phyloP scores from a whole-genome alignment of 2,797 vertebrate species.

The Lepus townsendii region DNA sequence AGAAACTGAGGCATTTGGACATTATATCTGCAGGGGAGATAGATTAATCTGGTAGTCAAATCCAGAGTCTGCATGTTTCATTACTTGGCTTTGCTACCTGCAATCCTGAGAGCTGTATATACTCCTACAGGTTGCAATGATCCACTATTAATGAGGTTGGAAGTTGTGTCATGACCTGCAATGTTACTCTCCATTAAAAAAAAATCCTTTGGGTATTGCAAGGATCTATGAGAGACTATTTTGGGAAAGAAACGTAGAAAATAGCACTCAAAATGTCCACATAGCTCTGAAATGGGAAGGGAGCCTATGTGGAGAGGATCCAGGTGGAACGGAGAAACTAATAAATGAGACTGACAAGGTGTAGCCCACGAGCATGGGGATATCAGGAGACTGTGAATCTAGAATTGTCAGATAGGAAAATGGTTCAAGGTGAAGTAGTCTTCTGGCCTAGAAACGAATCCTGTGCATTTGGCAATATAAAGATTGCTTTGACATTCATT shows the following conservation, averaged over 20 bases:
- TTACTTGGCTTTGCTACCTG: not conserved
- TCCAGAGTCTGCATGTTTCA: not conserved
- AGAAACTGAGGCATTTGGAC: not conserved
- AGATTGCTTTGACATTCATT: not conserved
- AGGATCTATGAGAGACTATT: not conserved
- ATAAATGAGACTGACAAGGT: not conserved
- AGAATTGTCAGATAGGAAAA: not conserved
- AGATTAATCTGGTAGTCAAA: not conserved
- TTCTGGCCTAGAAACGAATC: not conserved
- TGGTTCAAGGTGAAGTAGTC: not conserved
- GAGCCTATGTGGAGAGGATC: not conserved
- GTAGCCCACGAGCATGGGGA: not conserved
- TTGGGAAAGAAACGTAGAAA: not conserved
- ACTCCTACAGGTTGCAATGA: not conserved
- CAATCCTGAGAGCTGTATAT: not conserved
- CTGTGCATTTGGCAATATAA: not conserved
- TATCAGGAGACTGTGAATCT: not conserved
- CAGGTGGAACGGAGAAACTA: not conserved
- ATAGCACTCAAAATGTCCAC: not conserved
- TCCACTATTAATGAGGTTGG: not conserved
- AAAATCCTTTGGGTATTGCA: not conserved
- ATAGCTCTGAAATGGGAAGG: not conserved
- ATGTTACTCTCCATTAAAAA: not conserved
- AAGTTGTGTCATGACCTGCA: not conserved
- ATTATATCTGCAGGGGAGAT: not conserved